Base-by-base conservation (phyloP, 2,888 invertebrate genomes). In the Heteromurus nitidus region DNA sequence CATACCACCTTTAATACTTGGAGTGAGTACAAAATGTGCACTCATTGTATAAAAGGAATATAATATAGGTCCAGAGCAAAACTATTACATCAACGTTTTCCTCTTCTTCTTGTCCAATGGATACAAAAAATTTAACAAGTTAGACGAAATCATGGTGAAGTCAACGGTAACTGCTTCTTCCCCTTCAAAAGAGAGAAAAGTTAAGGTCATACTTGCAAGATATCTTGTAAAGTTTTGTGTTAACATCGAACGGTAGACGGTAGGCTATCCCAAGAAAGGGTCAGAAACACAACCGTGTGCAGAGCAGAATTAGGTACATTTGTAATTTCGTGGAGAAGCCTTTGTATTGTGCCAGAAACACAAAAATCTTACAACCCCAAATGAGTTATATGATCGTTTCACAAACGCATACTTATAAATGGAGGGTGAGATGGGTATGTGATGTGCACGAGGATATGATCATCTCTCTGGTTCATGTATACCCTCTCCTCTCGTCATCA, bases 191-290 rank as follows among this genome's bases (percentile, higher is more conserved):
- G 67, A 79, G 42, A 44, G 36, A 65, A 68, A 77, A 79, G 70
- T 79, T 79, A 79, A 79, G 77, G 77, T 79, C 77, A 79, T 30
- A 53, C 30, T 67, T 47, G 68, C 68, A 76, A 76, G 68, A 60
- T 53, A 60, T 76, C 67, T 69, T 60, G 7, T 13, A 36, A 67
- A 75, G 42, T 53, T 65, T n/a, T 47, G 30, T 47, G 72, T 36
- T 3, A 36, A 50, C 16, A 30, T 13, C 3, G 50, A 44, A 18
- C 20, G 22, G 20, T 73, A 13, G 74, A 62, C 24, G 50, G 62
- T 47, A 55, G 36, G 24, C 28, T 36, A 5, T 50, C 30, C 58
- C 36, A 36, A 65, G 55, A 75, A 70, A 79, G 77, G 77, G 77
- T 79, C 77, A 70, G 70, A n/a, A n/a, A n/a, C n/a, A n/a, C 62